Percentiles rank a stretch among this genome's conserved stretches.
phyloP scores from a whole-genome alignment of 2,113 vertebrate species.

The Hystrix brachyura region DNA sequence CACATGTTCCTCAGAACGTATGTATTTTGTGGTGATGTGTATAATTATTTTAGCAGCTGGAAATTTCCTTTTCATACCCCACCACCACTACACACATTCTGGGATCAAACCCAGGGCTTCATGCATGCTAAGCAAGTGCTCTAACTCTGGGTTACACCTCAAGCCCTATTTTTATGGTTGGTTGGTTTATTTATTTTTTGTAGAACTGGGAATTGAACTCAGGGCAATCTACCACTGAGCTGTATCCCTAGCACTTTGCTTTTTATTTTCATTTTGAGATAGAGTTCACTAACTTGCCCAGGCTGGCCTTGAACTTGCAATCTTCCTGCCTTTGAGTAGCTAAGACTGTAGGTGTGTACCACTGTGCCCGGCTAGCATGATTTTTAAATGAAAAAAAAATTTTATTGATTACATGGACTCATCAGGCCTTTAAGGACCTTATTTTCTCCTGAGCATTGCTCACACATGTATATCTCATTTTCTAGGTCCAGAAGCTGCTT shows the following conservation, averaged over 20 bases:
- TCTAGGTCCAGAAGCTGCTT: constrained; percentile 95
- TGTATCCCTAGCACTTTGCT: background rate
- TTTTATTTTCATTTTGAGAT: background rate
- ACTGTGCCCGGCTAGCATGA: background rate
- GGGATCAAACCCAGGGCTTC: background rate
- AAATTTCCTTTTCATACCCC: background rate
- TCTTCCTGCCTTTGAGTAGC: background rate
- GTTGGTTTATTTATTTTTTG: background rate
- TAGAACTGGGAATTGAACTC: background rate
- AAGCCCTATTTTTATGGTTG: background rate
- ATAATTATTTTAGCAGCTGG: background rate
- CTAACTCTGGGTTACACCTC: background rate
- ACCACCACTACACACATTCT: background rate
- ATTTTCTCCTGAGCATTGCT: background rate
- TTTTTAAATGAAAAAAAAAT: background rate
- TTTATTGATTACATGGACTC: background rate
- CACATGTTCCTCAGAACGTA: background rate
- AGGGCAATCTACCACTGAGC: background rate
- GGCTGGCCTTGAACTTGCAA: background rate
- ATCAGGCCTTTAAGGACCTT: background rate
- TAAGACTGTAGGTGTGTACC: background rate
- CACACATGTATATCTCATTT: background rate
- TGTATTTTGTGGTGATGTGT: background rate
- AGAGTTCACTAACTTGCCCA: background rate
- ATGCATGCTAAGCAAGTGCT: background rate